These are phyloP conservation scores for Saturnia japonica DNA, from an alignment of 2,888 invertebrate species.

Conservation along the genomic window DNA sequence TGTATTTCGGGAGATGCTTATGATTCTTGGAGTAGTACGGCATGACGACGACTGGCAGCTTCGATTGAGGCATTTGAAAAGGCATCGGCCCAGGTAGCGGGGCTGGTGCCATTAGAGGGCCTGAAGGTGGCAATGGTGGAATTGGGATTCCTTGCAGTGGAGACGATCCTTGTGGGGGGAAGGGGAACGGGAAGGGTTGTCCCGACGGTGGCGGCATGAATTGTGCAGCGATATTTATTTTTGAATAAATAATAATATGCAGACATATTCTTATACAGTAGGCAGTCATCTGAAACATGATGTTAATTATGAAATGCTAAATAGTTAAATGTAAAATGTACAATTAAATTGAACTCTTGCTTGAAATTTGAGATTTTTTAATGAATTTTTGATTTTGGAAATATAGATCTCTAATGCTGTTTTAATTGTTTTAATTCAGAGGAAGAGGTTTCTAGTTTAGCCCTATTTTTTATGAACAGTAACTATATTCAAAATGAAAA, in stretches of 20 bases:
- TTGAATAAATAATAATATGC: not conserved
- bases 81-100: constrained; percentile 40
- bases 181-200: constrained; percentile 29
- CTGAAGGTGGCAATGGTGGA: constrained; percentile 33
- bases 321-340: not conserved
- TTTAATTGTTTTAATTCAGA: no score
- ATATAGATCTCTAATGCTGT: no score
- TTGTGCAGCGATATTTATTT: constrained; percentile 23
- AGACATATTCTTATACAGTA: not conserved
- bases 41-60: constrained; percentile 64
- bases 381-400: no score
- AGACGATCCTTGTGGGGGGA: constrained; percentile 22
- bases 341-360: no score
- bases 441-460: no score
- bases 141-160: constrained; percentile 25
- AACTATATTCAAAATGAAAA: no score
- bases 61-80: constrained; percentile 44
- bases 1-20: constrained; percentile 24
- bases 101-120: constrained; percentile 36
- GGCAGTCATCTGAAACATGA: constrained; percentile 27
- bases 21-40: constrained; percentile 50
- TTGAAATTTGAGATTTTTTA: no score
- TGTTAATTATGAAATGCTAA: not conserved
- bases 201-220: constrained; percentile 21
- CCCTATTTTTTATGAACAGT: no score